phyloP scores from a whole-genome alignment of 2,797 vertebrate species.

The Champsocephalus gunnari region DNA sequence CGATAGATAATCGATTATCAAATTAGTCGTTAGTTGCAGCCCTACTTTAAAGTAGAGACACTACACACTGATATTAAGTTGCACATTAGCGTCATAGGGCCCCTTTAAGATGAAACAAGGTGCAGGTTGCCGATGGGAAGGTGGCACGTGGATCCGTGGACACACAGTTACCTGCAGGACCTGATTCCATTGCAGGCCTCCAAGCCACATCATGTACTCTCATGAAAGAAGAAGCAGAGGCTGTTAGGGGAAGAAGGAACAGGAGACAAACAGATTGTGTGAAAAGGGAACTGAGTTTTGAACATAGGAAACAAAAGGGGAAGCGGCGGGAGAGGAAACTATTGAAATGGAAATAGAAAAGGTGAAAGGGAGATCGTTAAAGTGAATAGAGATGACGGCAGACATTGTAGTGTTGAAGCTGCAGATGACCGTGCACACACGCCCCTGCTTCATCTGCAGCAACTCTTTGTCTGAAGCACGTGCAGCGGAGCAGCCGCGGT shows the following conservation, averaged over 20 bases:
- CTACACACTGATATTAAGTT: too few relatives aligned
- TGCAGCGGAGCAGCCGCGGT: background rate
- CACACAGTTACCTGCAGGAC: conserved; percentile 73
- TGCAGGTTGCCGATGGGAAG: background rate
- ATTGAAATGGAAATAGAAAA: conserved; percentile 6
- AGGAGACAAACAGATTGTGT: background rate
- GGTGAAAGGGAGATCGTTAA: background rate
- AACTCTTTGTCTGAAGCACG: background rate
- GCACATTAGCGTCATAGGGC: too few relatives aligned
- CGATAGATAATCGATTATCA: too few relatives aligned
- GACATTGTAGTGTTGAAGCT: background rate
- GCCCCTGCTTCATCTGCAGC: background rate
- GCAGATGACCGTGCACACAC: background rate
- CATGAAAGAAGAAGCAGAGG: conserved; percentile 42
- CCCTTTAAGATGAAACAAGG: background rate
- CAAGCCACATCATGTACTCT: conserved; percentile 79
- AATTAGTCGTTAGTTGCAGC: too few relatives aligned
- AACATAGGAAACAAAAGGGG: conserved; percentile 28
- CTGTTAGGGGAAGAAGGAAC: conserved; percentile 48
- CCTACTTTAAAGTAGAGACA: too few relatives aligned
- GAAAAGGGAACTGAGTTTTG: conserved; percentile 20
- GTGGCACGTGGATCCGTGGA: background rate
- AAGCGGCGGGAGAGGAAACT: conserved; percentile 8
- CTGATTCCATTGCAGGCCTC: conserved; percentile 74
- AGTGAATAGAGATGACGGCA: background rate